Conservation (phyloP, 2,888 invertebrate genomes). For the Synergus laeviventris region DNA sequence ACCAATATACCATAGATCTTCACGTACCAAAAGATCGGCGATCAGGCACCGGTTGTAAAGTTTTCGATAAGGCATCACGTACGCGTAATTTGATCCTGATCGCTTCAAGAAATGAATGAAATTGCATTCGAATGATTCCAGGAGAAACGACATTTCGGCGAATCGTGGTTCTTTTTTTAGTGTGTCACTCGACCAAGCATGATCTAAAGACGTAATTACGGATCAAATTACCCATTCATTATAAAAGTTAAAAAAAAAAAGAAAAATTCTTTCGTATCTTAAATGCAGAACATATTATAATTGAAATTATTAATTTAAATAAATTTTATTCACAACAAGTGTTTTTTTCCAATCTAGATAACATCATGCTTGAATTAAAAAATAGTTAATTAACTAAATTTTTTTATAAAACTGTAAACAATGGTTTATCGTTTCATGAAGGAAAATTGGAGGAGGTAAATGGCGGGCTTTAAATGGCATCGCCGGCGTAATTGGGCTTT, state of each 20-base stretch:
- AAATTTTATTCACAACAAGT: no score
- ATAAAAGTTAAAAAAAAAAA: not conserved
- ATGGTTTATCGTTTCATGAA: not conserved
- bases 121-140: not conserved
- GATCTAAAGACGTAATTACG: not conserved
- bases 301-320: no score
- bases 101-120: constrained; percentile 5
- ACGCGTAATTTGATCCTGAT: constrained; percentile 1
- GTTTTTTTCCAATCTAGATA: no score
- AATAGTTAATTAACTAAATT: not conserved
- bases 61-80: not conserved
- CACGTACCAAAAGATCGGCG: constrained; percentile 7
- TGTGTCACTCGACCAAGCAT: not conserved
- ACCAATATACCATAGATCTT: not conserved
- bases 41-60: constrained; percentile 11
- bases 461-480: not conserved
- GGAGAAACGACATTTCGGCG: not conserved
- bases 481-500: not conserved
- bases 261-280: not conserved
- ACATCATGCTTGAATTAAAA: not conserved
- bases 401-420: not conserved
- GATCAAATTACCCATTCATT: not conserved
- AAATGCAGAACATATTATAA: no score
- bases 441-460: not conserved
- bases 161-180: not conserved